Percentiles rank a stretch among this genome's conserved stretches.
These are phyloP conservation scores for Falco novaeseelandiae DNA, from an alignment of 2,797 vertebrate species.

Conservation along the genomic window DNA sequence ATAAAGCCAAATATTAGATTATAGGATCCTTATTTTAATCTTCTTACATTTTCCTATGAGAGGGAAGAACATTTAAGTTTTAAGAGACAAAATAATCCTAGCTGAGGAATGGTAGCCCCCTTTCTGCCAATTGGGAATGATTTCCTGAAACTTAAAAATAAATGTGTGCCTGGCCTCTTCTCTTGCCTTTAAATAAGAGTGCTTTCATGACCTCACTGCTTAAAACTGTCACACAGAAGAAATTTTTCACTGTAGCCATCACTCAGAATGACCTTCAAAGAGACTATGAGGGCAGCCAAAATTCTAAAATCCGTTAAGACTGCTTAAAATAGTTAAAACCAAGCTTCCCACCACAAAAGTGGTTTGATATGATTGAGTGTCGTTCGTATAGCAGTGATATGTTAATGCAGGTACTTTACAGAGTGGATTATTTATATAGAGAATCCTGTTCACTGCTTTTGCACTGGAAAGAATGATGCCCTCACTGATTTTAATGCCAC, in stretches of 20 bases:
- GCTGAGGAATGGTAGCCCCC: neutral
- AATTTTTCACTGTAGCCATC: neutral
- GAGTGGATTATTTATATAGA: conserved; percentile 51
- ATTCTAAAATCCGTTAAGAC: neutral
- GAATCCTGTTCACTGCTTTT: conserved; percentile 32
- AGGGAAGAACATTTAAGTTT: neutral
- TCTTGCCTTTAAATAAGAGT: neutral
- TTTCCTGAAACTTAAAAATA: conserved; percentile 19
- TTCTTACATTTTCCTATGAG: neutral
- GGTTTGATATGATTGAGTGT: neutral
- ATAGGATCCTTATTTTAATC: neutral
- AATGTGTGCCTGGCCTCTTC: neutral
- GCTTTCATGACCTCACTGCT: neutral
- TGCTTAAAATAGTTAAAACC: conserved; percentile 46
- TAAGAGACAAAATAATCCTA: neutral
- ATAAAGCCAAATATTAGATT: neutral
- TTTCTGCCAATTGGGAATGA: neutral
- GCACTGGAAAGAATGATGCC: conserved; percentile 20
- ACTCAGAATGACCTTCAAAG: neutral
- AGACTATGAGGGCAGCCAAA: neutral
- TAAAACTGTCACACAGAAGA: neutral
- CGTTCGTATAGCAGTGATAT: conserved; percentile 22
- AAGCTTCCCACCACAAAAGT: neutral
- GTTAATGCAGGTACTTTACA: conserved; percentile 19
- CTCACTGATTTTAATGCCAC: conserved; percentile 39